Evolutionary conservation across 2,797 vertebrate species (phyloP).

Genomic region (Poeciliopsis presidionis): DNA sequence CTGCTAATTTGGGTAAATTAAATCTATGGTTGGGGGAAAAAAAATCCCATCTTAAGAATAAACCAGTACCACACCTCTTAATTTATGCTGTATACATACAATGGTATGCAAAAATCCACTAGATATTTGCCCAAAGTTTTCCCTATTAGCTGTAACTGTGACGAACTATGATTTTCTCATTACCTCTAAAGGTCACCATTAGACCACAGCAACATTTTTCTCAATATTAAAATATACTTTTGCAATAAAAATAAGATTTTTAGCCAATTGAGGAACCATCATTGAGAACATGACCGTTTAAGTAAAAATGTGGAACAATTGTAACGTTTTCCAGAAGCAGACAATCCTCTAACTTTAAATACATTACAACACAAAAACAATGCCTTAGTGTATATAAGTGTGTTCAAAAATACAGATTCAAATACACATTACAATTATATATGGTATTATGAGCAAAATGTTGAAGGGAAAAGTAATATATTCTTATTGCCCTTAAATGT

Average conservation of each 20-base stretch:
- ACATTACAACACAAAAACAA: background rate
- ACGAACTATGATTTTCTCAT: background rate
- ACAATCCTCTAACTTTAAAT: background rate
- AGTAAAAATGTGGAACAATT: background rate
- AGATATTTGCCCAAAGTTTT: background rate
- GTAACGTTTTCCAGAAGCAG: background rate
- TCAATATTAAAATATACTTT: background rate
- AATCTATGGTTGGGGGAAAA: background rate
- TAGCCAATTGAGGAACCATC: background rate
- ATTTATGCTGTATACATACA: background rate
- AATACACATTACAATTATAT: background rate
- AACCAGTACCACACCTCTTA: background rate
- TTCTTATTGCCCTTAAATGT: conserved; percentile 1
- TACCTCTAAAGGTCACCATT: background rate
- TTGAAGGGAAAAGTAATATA: conserved; percentile 10
- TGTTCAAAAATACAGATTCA: background rate
- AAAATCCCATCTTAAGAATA: background rate
- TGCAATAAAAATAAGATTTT: background rate
- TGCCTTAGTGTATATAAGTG: background rate
- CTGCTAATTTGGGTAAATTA: background rate
- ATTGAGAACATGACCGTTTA: background rate
- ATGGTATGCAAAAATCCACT: background rate
- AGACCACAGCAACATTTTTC: background rate
- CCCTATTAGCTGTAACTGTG: background rate
- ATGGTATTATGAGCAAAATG: background rate